phyloP scores from a whole-genome alignment of 2,797 vertebrate species.

The Rousettus madagascariensis region DNA sequence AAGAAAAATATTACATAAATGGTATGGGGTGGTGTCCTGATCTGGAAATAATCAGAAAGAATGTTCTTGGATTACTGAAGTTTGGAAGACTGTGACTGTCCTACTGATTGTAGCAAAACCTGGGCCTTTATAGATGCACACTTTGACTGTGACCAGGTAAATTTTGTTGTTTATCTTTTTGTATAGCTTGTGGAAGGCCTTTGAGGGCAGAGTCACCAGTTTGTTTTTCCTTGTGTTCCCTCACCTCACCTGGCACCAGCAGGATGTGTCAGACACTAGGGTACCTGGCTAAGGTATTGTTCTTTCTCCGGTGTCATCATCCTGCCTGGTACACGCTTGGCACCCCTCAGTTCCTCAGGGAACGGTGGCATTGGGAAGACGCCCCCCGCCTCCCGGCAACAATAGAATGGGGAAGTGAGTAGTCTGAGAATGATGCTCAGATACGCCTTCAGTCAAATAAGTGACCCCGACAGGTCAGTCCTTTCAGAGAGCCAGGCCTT shows the following conservation, averaged over 20 bases:
- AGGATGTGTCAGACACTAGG: background rate
- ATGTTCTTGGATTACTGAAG: background rate
- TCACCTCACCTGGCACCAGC: background rate
- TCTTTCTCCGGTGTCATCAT: background rate
- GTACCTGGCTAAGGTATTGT: background rate
- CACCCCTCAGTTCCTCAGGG: background rate
- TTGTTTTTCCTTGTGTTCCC: background rate
- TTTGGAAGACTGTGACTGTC: background rate
- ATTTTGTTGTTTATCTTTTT: background rate
- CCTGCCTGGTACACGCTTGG: background rate
- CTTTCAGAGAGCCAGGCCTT: background rate
- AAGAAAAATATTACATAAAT: background rate
- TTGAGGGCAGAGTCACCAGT: background rate
- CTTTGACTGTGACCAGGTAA: background rate
- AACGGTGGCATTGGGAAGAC: background rate
- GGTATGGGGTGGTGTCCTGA: background rate
- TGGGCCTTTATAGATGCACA: background rate
- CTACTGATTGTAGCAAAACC: background rate
- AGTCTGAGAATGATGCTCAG: background rate
- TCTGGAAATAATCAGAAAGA: background rate
- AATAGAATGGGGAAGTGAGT: background rate
- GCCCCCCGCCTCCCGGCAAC: rapidly evolving
- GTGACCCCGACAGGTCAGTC: background rate
- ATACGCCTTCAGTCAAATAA: background rate
- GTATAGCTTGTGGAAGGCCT: background rate